Conservation (phyloP, 2,888 invertebrate species). For the Unio pictorum region DNA sequence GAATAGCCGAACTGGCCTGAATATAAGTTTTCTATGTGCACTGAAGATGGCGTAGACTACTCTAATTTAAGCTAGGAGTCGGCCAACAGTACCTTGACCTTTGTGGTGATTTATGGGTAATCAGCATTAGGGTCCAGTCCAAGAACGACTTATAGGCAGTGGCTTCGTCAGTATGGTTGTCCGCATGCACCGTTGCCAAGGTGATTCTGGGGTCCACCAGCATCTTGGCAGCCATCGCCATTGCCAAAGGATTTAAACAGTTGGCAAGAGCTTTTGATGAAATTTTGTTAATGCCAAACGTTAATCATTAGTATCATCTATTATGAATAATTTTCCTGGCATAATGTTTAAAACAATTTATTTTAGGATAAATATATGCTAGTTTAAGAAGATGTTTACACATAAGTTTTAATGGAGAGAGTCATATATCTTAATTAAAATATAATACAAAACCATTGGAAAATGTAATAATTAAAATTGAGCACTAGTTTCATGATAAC, state of each 20-base stretch:
- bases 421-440: too few species aligned
- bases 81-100: constrained; percentile 15
- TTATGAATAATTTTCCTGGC: background rate
- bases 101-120: constrained; percentile 18
- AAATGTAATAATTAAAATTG: too few species aligned
- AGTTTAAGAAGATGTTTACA: too few species aligned
- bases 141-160: constrained; percentile 22
- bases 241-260: constrained; percentile 25
- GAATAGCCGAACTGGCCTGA: too few species aligned
- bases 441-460: too few species aligned
- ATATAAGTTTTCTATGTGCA: too few species aligned
- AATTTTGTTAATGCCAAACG: background rate
- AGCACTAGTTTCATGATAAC: too few species aligned
- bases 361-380: too few species aligned
- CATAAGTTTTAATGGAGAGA: too few species aligned
- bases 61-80: too few species aligned
- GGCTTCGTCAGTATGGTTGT: constrained; percentile 26
- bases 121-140: constrained; percentile 21
- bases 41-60: too few species aligned
- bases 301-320: background rate
- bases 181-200: constrained; percentile 21
- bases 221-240: constrained; percentile 27
- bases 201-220: constrained; percentile 24
- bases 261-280: constrained; percentile 26
- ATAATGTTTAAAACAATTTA: background rate